Evolutionary conservation across 2,888 invertebrate species (phyloP).

Genomic region (Megamerina dolium): DNA sequence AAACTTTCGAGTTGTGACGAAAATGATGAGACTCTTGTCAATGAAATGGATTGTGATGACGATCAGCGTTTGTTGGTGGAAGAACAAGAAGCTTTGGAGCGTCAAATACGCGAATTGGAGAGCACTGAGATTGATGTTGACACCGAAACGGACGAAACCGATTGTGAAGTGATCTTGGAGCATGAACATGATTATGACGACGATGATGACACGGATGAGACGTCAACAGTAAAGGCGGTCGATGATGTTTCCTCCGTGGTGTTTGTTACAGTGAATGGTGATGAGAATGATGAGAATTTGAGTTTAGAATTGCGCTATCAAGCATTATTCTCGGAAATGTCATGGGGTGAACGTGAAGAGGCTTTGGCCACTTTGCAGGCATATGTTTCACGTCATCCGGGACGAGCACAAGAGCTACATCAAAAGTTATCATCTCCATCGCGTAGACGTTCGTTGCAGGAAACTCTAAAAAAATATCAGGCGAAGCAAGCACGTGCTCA

Average conservation of each 20-base stretch:
- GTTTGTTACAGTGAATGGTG: slow-evolving; percentile 36
- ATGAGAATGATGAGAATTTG: slow-evolving; percentile 46
- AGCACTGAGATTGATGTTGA: slow-evolving; percentile 69
- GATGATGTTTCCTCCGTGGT: slow-evolving; percentile 36
- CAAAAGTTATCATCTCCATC: slow-evolving; percentile 91
- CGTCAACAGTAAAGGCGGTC: slow-evolving; percentile 15
- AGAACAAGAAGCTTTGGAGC: slow-evolving; percentile 68
- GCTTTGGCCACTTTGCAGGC: slow-evolving; percentile 71
- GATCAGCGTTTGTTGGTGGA: slow-evolving; percentile 69
- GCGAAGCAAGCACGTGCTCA: slow-evolving; percentile 89
- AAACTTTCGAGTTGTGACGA: slow-evolving; percentile 50
- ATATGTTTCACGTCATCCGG: slow-evolving; percentile 82
- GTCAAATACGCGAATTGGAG: slow-evolving; percentile 69
- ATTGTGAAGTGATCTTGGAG: slow-evolving; percentile 44
- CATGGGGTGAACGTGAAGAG: slow-evolving; percentile 81
- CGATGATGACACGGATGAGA: slow-evolving; percentile 30
- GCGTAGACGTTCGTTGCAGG: slow-evolving; percentile 75
- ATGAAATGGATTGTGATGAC: slow-evolving; percentile 56
- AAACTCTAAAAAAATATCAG: slow-evolving; percentile 73
- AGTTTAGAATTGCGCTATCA: slow-evolving; percentile 65
- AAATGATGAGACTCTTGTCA: slow-evolving; percentile 35
- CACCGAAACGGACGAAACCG: slow-evolving; percentile 74
- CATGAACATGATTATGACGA: slow-evolving; percentile 35
- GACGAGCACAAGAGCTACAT: slow-evolving; percentile 83
- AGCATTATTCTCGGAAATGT: slow-evolving; percentile 65